phyloP scores from a whole-genome alignment of 2,113 vertebrate species.

The Paramormyrops kingsleyae region DNA sequence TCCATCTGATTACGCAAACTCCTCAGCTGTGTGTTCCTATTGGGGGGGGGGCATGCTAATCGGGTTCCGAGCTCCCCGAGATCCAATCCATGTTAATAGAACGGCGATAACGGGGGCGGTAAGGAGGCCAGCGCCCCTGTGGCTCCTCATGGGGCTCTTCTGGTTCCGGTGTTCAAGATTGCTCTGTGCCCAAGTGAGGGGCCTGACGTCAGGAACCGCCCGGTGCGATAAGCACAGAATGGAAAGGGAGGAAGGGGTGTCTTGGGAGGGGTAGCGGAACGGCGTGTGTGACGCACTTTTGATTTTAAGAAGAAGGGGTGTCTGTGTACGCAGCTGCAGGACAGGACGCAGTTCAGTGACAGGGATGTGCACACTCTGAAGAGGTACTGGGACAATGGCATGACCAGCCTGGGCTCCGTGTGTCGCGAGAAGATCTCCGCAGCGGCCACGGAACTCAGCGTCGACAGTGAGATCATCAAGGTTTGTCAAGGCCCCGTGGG shows the following conservation, averaged over 20 bases:
- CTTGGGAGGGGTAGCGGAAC: neutral
- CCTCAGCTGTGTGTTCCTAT: constrained; percentile 1
- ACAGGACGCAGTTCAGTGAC: constrained; percentile 95
- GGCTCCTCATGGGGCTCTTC: neutral
- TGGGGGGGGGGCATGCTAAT: neutral
- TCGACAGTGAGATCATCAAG: constrained; percentile 98
- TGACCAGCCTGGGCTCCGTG: constrained; percentile 96
- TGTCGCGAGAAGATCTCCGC: constrained; percentile 96
- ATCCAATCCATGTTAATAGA: constrained; percentile 4
- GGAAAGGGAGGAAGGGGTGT: neutral
- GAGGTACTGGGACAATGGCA: constrained; percentile 96
- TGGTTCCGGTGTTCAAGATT: neutral
- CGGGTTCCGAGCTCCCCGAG: neutral
- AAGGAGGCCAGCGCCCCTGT: neutral
- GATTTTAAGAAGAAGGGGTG: neutral
- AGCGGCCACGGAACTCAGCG: constrained; percentile 83
- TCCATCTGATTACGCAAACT: neutral
- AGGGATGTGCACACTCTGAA: constrained; percentile 85
- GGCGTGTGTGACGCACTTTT: neutral
- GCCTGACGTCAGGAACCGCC: neutral
- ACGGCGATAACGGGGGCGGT: neutral
- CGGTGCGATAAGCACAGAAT: neutral
- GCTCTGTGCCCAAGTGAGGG: constrained; percentile 14
- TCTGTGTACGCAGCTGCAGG: constrained; percentile 75
- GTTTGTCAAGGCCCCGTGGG: constrained; percentile 45